phyloP scores from a whole-genome alignment of 2,797 vertebrate genomes.

The Sebastes taczanowskii region DNA sequence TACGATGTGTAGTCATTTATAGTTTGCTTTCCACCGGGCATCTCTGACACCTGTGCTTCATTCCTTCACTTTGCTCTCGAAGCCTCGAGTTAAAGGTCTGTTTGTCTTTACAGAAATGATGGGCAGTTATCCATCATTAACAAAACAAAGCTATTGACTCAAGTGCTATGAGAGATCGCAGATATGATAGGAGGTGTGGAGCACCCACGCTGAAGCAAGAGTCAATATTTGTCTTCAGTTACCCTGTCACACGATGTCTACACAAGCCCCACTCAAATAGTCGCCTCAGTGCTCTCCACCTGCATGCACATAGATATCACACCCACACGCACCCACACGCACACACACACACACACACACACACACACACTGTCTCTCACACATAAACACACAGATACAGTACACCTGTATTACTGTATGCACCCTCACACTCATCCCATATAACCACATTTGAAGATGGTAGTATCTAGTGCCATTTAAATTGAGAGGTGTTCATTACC shows the following conservation, averaged over 20 bases:
- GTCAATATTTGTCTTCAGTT: conserved; percentile 74
- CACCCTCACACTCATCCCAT: background rate
- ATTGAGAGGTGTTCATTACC: background rate
- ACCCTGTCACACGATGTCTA: conserved; percentile 48
- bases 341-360: background rate
- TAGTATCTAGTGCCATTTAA: background rate
- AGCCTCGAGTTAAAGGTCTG: background rate
- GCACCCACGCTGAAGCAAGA: conserved; percentile 35
- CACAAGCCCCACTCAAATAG: conserved; percentile 42
- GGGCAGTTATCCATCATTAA: conserved; percentile 50
- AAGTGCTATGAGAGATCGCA: conserved; percentile 36
- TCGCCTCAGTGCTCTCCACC: conserved; percentile 5
- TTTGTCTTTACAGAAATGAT: conserved; percentile 38
- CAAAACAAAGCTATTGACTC: conserved; percentile 56
- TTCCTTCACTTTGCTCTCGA: conserved; percentile 19
- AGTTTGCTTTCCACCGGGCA: background rate
- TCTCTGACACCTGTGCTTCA: conserved; percentile 1
- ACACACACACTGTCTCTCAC: background rate
- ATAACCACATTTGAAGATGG: background rate
- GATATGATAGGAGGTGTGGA: conserved; percentile 51
- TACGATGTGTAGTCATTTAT: background rate
- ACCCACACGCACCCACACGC: background rate
- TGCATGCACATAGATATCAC: background rate
- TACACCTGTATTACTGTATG: background rate
- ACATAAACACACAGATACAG: background rate